Evolutionary conservation across 2,113 vertebrate genomes (phyloP).

Genomic region (Nipponia nippon): DNA sequence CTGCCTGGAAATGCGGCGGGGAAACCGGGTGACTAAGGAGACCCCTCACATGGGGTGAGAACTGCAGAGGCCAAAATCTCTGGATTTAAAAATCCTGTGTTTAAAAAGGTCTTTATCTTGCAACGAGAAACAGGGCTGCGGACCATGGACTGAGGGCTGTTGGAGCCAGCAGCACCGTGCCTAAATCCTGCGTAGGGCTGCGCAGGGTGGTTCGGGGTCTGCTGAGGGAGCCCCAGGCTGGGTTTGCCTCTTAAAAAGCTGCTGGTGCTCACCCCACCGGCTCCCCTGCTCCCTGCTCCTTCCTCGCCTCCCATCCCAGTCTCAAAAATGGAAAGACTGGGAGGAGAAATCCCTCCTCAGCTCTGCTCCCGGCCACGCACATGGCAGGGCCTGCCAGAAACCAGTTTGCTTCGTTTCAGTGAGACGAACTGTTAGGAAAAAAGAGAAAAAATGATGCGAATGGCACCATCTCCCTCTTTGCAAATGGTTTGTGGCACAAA

Average conservation of each 20-base stretch:
- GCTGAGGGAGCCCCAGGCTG: neutral
- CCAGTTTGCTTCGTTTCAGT: rapidly evolving
- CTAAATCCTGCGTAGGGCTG: neutral
- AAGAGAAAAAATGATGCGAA: rapidly evolving
- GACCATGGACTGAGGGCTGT: neutral
- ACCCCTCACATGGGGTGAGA: rapidly evolving
- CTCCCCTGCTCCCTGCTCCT: neutral
- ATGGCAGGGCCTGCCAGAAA: neutral
- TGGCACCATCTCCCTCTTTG: neutral
- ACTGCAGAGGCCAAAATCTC: rapidly evolving
- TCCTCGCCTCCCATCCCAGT: neutral
- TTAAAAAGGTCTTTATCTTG: neutral
- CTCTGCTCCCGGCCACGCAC: neutral
- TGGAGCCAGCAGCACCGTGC: neutral
- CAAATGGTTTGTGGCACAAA: neutral
- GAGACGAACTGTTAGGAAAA: rapidly evolving
- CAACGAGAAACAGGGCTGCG: neutral
- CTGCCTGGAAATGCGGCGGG: neutral
- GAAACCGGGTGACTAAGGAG: rapidly evolving
- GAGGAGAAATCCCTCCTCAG: neutral
- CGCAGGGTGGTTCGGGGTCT: rapidly evolving
- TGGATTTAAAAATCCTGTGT: rapidly evolving
- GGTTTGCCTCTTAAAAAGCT: neutral
- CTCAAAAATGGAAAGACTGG: neutral
- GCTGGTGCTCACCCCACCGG: neutral